These are phyloP conservation scores for Plecotus auritus DNA, from an alignment of 2,113 vertebrate species.

Conservation along the genomic window DNA sequence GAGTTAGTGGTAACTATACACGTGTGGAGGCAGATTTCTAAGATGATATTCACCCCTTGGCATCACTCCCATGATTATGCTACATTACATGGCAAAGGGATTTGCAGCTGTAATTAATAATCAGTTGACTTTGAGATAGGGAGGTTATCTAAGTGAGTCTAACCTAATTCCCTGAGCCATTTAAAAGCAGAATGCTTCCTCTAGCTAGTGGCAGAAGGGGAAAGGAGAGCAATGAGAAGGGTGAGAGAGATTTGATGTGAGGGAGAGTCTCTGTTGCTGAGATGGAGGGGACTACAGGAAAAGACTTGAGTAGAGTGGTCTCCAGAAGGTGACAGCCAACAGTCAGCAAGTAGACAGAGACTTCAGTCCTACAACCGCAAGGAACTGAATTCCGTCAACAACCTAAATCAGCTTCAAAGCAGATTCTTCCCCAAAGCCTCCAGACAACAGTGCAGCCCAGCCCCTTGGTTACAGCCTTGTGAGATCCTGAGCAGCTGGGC, in stretches of 20 bases:
- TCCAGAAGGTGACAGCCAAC: background rate
- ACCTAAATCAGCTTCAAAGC: background rate
- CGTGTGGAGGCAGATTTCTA: background rate
- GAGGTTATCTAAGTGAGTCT: background rate
- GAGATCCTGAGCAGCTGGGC: background rate
- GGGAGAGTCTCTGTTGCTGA: background rate
- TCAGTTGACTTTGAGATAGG: background rate
- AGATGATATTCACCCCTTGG: background rate
- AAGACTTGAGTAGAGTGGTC: background rate
- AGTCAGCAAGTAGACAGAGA: background rate
- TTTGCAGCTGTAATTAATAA: background rate
- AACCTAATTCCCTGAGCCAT: background rate
- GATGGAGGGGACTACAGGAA: background rate
- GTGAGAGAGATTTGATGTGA: background rate
- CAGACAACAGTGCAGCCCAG: background rate
- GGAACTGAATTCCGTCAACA: background rate
- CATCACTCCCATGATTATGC: background rate
- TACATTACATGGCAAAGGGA: background rate
- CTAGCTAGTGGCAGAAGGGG: background rate
- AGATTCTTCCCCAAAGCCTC: background rate
- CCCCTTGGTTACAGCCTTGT: background rate
- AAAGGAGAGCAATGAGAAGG: background rate
- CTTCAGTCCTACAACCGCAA: background rate
- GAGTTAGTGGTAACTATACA: background rate
- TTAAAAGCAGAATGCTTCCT: background rate